phyloP scores from a whole-genome alignment of 1,140 invertebrate genomes.

The Triops longicaudatus region DNA sequence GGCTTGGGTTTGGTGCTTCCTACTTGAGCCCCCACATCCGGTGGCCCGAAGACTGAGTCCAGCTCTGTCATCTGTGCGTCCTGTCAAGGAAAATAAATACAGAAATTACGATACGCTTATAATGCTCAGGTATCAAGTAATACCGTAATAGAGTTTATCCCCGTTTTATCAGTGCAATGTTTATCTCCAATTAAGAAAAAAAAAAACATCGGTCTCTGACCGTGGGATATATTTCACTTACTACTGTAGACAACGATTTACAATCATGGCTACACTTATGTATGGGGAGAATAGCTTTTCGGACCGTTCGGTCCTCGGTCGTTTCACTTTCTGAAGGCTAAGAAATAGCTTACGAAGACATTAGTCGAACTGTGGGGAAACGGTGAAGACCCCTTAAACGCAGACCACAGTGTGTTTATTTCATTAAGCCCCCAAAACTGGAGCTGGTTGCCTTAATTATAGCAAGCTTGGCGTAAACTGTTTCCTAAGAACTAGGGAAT shows the following conservation, averaged over 20 bases:
- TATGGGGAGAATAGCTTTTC: no score
- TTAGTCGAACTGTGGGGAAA: background rate
- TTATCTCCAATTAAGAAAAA: no score
- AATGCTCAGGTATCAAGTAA: background rate
- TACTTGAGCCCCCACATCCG: background rate
- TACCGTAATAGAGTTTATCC: background rate
- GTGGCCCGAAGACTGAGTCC: background rate
- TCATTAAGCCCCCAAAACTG: background rate
- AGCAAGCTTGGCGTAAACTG: no score
- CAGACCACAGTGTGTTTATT: constrained; percentile 12
- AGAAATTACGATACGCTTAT: background rate
- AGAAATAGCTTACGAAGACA: background rate
- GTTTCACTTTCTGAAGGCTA: background rate
- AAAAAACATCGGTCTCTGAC: no score
- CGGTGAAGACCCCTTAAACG: background rate
- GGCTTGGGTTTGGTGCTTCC: background rate
- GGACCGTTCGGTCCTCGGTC: background rate
- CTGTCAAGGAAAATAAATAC: background rate
- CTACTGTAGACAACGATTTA: no score
- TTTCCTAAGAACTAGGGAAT: no score
- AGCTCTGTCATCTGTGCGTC: background rate
- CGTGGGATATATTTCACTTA: no score
- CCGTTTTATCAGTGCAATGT: no score
- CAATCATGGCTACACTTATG: no score
- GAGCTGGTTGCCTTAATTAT: background rate